These are phyloP conservation scores for Epinephelus coioides DNA, from an alignment of 2,797 vertebrate species.

Conservation along the genomic window DNA sequence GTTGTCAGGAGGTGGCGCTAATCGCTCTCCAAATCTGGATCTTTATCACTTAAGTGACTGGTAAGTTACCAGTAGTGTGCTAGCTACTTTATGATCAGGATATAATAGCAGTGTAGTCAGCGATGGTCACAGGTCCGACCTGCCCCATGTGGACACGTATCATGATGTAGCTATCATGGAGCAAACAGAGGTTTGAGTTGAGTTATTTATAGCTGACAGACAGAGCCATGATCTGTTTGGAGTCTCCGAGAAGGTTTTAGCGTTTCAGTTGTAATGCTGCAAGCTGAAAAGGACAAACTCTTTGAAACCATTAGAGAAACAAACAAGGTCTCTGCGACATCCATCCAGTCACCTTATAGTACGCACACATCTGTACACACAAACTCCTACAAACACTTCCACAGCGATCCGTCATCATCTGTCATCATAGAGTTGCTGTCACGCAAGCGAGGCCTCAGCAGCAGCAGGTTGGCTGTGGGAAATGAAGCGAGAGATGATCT, in stretches of 20 bases:
- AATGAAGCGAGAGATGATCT: conserved; percentile 54
- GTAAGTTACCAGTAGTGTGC: too few relatives aligned
- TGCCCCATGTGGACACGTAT: too few relatives aligned
- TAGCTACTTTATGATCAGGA: too few relatives aligned
- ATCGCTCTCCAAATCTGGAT: too few relatives aligned
- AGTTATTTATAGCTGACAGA: too few relatives aligned
- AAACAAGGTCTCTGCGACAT: conserved; percentile 23
- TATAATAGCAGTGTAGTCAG: too few relatives aligned
- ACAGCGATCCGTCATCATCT: conserved; percentile 47
- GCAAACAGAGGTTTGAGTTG: too few relatives aligned
- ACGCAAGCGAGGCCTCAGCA: conserved; percentile 33
- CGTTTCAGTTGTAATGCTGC: conserved; percentile 5
- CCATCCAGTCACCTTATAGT: conserved; percentile 18
- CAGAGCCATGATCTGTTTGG: too few relatives aligned
- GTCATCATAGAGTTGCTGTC: conserved; percentile 54
- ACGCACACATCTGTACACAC: not conserved
- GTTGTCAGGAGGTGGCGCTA: too few relatives aligned
- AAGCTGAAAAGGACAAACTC: conserved; percentile 9
- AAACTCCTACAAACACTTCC: conserved; percentile 19
- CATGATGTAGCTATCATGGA: too few relatives aligned
- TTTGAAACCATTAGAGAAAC: conserved; percentile 19
- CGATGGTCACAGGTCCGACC: too few relatives aligned
- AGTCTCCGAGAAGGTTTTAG: not conserved
- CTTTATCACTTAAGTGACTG: too few relatives aligned
- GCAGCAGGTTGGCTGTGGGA: conserved; percentile 58